A percentile compares a stretch with the other conserved stretches of the same genome.
These are phyloP conservation scores for Cybosia mesomella DNA, from an alignment of 2,888 invertebrate species.

Conservation along the genomic window DNA sequence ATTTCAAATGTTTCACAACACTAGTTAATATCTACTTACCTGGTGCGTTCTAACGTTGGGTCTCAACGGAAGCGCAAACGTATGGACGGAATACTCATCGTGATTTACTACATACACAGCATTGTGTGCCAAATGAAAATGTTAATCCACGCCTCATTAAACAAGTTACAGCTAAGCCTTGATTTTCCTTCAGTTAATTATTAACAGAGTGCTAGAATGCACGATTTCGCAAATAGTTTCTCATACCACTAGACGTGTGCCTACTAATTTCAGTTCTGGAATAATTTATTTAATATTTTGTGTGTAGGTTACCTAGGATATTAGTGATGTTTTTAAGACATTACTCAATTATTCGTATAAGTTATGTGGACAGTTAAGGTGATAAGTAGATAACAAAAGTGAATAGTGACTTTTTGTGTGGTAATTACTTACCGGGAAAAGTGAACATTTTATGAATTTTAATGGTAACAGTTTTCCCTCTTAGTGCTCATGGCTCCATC, in stretches of 20 bases:
- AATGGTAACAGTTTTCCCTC: constrained; percentile 90
- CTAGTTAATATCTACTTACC: not conserved
- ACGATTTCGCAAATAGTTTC: constrained; percentile 56
- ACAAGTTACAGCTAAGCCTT: constrained; percentile 77
- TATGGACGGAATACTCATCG: constrained; percentile 75
- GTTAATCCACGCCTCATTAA: constrained; percentile 81
- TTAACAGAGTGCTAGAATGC: constrained; percentile 63
- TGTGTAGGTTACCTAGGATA: constrained; percentile 27
- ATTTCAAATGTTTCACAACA: not conserved
- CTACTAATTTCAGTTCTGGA: constrained; percentile 4
- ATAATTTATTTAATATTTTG: constrained; percentile 24
- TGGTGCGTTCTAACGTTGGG: constrained; percentile 58
- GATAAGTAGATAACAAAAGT: constrained; percentile 32
- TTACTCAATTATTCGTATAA: constrained; percentile 34
- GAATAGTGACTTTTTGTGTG: constrained; percentile 39
- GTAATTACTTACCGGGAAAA: constrained; percentile 42
- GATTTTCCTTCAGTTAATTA: constrained; percentile 82
- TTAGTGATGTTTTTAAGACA: constrained; percentile 41
- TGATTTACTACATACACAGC: constrained; percentile 64
- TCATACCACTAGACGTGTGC: not conserved
- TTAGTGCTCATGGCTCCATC: constrained; percentile 87
- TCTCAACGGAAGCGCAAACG: constrained; percentile 72
- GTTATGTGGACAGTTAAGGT: constrained; percentile 25
- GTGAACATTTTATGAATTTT: constrained; percentile 75
- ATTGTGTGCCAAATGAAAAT: constrained; percentile 83